phyloP scores from a whole-genome alignment of 2,888 invertebrate species.

The Griposia aprilina region DNA sequence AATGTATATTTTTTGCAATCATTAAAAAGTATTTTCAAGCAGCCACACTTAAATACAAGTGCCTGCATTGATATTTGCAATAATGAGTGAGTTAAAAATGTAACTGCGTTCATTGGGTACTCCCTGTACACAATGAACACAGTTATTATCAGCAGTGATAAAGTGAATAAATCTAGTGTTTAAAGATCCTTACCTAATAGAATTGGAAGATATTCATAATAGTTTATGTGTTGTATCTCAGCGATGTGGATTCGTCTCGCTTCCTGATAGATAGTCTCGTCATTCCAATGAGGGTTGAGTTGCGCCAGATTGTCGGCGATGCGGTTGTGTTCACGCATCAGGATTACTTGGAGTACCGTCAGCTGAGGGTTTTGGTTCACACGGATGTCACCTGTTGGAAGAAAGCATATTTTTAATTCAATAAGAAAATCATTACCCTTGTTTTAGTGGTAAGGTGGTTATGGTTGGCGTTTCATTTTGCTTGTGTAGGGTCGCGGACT shows the following conservation, averaged over 20 bases:
- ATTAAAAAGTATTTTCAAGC: neutral
- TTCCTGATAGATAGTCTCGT: constrained; percentile 94
- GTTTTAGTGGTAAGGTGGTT: neutral
- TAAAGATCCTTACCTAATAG: constrained; percentile 90
- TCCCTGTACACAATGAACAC: no score
- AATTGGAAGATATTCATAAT: constrained; percentile 94
- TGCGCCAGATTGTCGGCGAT: constrained; percentile 91
- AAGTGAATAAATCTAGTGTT: neutral
- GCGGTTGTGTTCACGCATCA: constrained; percentile 94
- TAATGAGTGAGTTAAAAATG: no score
- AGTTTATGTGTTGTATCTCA: constrained; percentile 93
- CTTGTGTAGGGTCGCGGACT: no score
- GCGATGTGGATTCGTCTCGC: constrained; percentile 93
- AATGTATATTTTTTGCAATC: no score
- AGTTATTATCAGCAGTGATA: neutral
- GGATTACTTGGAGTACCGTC: constrained; percentile 92
- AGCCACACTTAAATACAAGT: no score
- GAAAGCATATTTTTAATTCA: neutral
- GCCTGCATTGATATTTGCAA: no score
- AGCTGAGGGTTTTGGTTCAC: constrained; percentile 94
- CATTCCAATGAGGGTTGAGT: constrained; percentile 94
- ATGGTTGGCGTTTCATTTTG: neutral
- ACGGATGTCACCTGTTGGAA: constrained; percentile 91
- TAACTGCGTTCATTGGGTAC: no score
- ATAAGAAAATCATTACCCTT: neutral